phyloP scores from a whole-genome alignment of 2,888 invertebrate species.

The Scotopteryx bipunctaria region DNA sequence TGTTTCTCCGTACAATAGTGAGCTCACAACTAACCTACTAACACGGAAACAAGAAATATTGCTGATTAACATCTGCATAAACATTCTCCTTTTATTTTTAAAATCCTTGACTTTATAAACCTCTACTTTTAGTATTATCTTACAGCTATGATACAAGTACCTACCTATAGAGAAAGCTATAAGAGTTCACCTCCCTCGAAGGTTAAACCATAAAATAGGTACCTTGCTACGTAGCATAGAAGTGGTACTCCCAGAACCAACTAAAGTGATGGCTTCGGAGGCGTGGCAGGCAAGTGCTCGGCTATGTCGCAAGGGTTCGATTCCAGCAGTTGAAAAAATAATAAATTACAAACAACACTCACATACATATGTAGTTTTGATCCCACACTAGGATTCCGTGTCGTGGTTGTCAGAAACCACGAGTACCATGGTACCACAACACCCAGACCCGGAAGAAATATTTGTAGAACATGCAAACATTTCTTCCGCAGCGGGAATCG shows the following conservation, averaged over 20 bases:
- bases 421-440: too few species aligned
- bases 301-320: too few species aligned
- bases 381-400: too few species aligned
- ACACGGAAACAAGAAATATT: constrained; percentile 18
- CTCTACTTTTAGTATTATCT: background rate
- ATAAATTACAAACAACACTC: too few species aligned
- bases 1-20: constrained; percentile 6
- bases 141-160: background rate
- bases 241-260: constrained; percentile 5
- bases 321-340: too few species aligned
- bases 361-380: too few species aligned
- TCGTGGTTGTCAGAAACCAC: too few species aligned
- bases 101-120: constrained; percentile 4
- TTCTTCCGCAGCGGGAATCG: too few species aligned
- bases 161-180: constrained; percentile 24
- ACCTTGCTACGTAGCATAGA: background rate
- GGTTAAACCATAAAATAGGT: constrained; percentile 4
- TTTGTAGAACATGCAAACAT: too few species aligned
- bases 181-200: constrained; percentile 9
- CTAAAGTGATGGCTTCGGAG: too few species aligned
- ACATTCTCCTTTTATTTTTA: constrained; percentile 1
- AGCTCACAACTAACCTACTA: constrained; percentile 21
- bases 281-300: too few species aligned
- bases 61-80: constrained; percentile 5
- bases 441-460: too few species aligned